Conservation (phyloP, 2,888 invertebrate species). For the Dasypolia templi region DNA sequence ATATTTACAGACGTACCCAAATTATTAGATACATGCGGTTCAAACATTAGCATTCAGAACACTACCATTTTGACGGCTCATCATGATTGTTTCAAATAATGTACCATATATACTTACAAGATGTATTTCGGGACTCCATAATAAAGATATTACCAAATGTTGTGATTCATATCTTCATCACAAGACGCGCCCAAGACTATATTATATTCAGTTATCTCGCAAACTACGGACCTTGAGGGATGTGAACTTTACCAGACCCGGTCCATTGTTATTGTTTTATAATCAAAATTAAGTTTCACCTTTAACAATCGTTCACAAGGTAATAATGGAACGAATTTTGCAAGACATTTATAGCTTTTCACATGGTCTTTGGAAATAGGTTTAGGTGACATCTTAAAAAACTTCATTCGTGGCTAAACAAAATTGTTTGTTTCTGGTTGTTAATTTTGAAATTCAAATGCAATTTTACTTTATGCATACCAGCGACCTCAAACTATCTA, state of each 20-base stretch:
- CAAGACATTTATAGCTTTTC: slow-evolving; percentile 62
- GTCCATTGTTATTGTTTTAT: slow-evolving; percentile 72
- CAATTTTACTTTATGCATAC: too few relatives aligned
- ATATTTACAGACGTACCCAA: not conserved
- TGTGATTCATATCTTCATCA: slow-evolving; percentile 48
- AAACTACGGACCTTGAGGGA: slow-evolving; percentile 60
- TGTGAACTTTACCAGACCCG: slow-evolving; percentile 67
- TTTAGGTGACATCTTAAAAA: slow-evolving; percentile 43
- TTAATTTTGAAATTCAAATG: too few relatives aligned
- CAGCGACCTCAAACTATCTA: too few relatives aligned
- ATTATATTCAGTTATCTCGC: slow-evolving; percentile 59
- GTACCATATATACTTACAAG: slow-evolving; percentile 23
- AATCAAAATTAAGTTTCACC: slow-evolving; percentile 68
- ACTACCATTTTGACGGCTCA: slow-evolving; percentile 36
- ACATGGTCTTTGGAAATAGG: slow-evolving; percentile 66
- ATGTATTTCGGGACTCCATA: slow-evolving; percentile 16
- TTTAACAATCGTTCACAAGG: slow-evolving; percentile 72
- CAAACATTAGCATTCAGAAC: not conserved
- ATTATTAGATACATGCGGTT: not conserved
- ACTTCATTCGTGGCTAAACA: not conserved
- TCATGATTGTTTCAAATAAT: not conserved
- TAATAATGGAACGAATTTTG: slow-evolving; percentile 63
- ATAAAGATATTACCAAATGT: slow-evolving; percentile 56
- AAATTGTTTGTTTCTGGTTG: too few relatives aligned
- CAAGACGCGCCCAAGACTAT: slow-evolving; percentile 50